phyloP scores from a whole-genome alignment of 2,113 vertebrate genomes.

The Silurus asotus region DNA sequence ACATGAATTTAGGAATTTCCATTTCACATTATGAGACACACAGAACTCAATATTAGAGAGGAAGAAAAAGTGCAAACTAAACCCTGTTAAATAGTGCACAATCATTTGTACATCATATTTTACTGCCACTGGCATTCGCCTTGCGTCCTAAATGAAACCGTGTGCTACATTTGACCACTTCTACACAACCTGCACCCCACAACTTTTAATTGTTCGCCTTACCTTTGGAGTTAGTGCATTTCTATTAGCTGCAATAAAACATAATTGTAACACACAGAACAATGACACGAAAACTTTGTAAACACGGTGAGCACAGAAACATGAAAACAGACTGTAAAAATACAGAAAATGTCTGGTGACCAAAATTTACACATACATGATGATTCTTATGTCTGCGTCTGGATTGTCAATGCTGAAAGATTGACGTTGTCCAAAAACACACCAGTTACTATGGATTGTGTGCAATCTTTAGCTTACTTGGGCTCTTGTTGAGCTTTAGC shows the following conservation, averaged over 20 bases:
- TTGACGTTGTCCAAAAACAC: neutral
- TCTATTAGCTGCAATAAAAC: neutral
- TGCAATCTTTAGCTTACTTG: neutral
- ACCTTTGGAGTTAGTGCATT: slow-evolving; percentile 33
- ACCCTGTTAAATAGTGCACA: neutral
- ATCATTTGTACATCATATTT: neutral
- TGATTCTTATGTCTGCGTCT: neutral
- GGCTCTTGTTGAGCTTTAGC: neutral
- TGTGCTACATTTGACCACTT: neutral
- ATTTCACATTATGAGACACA: neutral
- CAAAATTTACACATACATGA: neutral
- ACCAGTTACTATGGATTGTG: neutral
- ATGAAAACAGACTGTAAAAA: neutral
- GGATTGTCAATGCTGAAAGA: slow-evolving; percentile 25
- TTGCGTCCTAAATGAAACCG: neutral
- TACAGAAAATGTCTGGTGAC: neutral
- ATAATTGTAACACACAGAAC: slow-evolving; percentile 16
- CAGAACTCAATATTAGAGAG: neutral
- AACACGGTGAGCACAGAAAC: neutral
- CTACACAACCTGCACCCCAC: neutral
- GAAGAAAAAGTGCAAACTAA: neutral
- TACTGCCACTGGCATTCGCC: neutral
- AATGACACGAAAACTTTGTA: slow-evolving; percentile 18
- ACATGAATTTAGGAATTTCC: neutral
- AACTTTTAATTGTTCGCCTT: too few species aligned